Evolutionary conservation across 2,888 invertebrate species (phyloP).

Genomic region (Drosophila kokeensis): DNA sequence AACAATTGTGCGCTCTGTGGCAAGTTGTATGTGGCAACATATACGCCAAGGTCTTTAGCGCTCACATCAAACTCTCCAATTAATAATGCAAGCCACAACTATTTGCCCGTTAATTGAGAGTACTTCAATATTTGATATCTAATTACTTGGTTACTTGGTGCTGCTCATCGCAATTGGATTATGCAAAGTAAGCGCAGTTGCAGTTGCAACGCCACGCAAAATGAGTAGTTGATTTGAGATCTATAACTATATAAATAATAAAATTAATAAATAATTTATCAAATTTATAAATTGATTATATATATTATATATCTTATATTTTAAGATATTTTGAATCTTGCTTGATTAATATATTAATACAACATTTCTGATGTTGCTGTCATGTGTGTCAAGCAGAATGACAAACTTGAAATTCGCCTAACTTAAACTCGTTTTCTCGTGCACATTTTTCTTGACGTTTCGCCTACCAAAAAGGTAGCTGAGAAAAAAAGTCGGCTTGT

Average conservation of each 20-base stretch:
- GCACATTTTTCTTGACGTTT: not conserved
- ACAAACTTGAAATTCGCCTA: not conserved
- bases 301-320: too few species aligned
- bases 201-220: not conserved
- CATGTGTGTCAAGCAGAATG: not conserved
- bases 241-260: too few species aligned
- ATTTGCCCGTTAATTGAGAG: not conserved
- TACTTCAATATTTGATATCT: not conserved
- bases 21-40: not conserved
- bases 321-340: not conserved
- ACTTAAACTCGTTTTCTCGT: not conserved
- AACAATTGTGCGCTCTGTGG: slow-evolving; percentile 1
- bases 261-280: too few species aligned
- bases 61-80: not conserved
- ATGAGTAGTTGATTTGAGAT: not conserved
- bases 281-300: not conserved
- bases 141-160: not conserved
- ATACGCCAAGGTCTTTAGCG: not conserved
- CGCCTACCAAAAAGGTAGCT: not conserved
- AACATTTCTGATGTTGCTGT: not conserved
- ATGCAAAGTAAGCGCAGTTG: not conserved
- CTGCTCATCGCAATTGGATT: not conserved
- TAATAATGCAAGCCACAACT: not conserved
- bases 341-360: not conserved
- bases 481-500: not conserved